phyloP scores from a whole-genome alignment of 2,888 invertebrate species.

The Tetramorium bicarinatum region DNA sequence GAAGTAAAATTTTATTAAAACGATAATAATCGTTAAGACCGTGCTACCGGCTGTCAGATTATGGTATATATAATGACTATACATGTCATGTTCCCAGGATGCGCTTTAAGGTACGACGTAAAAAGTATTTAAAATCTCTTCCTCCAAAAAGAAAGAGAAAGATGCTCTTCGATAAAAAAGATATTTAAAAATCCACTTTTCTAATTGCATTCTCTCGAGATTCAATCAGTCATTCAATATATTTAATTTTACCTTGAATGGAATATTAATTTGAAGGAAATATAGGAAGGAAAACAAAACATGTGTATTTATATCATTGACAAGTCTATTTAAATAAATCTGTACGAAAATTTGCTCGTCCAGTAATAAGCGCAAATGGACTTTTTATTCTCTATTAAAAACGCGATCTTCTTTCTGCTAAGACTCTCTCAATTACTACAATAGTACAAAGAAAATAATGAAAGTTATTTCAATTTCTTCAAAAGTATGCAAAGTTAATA shows the following conservation, averaged over 20 bases:
- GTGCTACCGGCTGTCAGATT: constrained; percentile 37
- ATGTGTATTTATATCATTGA: background rate
- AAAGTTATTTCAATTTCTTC: background rate
- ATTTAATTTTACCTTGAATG: background rate
- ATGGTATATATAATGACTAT: constrained; percentile 21
- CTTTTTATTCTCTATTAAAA: background rate
- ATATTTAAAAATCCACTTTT: constrained; percentile 7
- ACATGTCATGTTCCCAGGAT: constrained; percentile 3
- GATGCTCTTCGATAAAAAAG: background rate
- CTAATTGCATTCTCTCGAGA: background rate
- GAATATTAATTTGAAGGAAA: constrained; percentile 30
- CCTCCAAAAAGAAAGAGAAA: background rate
- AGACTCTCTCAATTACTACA: constrained; percentile 3
- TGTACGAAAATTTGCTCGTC: background rate
- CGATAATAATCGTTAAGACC: constrained; percentile 48
- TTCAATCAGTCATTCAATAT: background rate
- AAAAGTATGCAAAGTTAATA: constrained; percentile 20
- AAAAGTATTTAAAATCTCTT: constrained; percentile 45
- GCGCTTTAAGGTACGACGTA: constrained; percentile 16
- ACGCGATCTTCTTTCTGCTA: background rate
- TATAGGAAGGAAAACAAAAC: constrained; percentile 1
- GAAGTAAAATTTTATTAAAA: constrained; percentile 55
- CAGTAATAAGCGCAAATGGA: background rate
- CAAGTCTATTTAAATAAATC: constrained; percentile 13
- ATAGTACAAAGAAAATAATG: background rate